A percentile compares a stretch with the other conserved stretches of the same genome.
Evolutionary conservation across 1,140 invertebrate genomes (phyloP).

Genomic region (Ptiloglossa arizonensis): DNA sequence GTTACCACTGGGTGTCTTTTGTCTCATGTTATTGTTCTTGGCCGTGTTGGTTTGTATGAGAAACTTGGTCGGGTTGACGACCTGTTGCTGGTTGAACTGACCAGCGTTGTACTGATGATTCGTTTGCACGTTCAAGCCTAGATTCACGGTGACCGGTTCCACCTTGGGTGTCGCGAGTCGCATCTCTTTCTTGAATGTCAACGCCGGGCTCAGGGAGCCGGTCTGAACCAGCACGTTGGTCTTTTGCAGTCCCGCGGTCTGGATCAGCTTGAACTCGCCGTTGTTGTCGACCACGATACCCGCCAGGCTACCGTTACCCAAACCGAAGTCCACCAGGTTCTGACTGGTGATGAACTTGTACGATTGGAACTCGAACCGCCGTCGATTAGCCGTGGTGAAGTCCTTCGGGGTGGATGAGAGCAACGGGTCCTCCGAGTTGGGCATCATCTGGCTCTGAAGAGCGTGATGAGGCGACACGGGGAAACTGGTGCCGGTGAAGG

Average conservation of each 20-base stretch:
- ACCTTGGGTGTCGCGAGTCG: slow-evolving; percentile 73
- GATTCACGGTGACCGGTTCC: slow-evolving; percentile 69
- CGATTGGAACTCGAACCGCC: slow-evolving; percentile 85
- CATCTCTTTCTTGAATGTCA: slow-evolving; percentile 78
- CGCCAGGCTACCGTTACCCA: slow-evolving; percentile 83
- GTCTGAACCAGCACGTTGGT: slow-evolving; percentile 82
- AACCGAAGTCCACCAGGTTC: slow-evolving; percentile 83
- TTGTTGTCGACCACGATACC: slow-evolving; percentile 86
- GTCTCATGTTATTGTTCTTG: slow-evolving; percentile 71
- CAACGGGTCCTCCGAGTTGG: slow-evolving; percentile 91
- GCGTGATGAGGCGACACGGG: slow-evolving; percentile 82
- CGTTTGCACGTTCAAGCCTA: slow-evolving; percentile 62
- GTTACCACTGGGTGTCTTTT: slow-evolving; percentile 67
- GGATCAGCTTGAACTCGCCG: slow-evolving; percentile 86
- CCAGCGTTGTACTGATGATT: slow-evolving; percentile 68
- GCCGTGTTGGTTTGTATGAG: slow-evolving; percentile 74
- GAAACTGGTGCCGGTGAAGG: slow-evolving; percentile 79
- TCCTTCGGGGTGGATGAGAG: slow-evolving; percentile 91
- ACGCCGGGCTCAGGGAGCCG: slow-evolving; percentile 72
- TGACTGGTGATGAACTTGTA: slow-evolving; percentile 85
- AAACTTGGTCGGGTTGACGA: slow-evolving; percentile 78
- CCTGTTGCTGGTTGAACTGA: slow-evolving; percentile 65
- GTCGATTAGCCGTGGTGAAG: slow-evolving; percentile 84
- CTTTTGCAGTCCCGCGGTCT: slow-evolving; percentile 81
- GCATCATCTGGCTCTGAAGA: slow-evolving; percentile 89